Base-by-base conservation (phyloP, 2,113 vertebrate species). In the Callionymus lyra region DNA sequence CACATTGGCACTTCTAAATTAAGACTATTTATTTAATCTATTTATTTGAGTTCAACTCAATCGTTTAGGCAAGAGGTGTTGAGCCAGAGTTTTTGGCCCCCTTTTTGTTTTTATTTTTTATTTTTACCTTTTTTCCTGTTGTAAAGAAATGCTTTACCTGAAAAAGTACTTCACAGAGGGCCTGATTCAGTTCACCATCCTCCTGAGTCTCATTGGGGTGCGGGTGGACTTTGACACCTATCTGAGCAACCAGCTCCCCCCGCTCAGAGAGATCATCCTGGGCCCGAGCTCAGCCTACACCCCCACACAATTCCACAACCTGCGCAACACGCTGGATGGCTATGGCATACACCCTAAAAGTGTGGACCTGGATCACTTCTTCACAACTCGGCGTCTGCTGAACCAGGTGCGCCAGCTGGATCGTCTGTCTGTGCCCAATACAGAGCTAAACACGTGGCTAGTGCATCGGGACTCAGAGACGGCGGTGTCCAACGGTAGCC, bases 111-210 rank as follows among this genome's bases (percentile, higher is more conserved):
- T 76, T 60, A 37, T 81, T 83, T 81, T 80, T 76, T 72, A 74
- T 70, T 79, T 82, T 76, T 63, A 76, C 71, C 79, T 80, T 85
- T 86, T 74, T 81, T 82, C 76, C 78, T 77, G 85, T 86, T 84
- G 81, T 77, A 84, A 87, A 97, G 94, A 97, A 88, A 99, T 99
- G 94, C 94, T 97, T 86, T 96, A 92, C 89, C 82, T 98, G 93
- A 99, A 99, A 93, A 99, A 99, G 86, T 98, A 99, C 84, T 98
- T 99, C 88, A 99, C 94, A 50, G 95, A 99, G 86, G 95, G 95
- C 86, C 94, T 99, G 74, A 94, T 99, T 86, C 93, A 99, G 85
- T 97, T 99, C 90, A 99, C 95, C 86, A 98, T 99, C 80, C 87
- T 99, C 71, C 88, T 99, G 73, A 99, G 95, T 86, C 83, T 99